Base-by-base conservation (phyloP, 2,113 vertebrate genomes). In the Rana temporaria region DNA sequence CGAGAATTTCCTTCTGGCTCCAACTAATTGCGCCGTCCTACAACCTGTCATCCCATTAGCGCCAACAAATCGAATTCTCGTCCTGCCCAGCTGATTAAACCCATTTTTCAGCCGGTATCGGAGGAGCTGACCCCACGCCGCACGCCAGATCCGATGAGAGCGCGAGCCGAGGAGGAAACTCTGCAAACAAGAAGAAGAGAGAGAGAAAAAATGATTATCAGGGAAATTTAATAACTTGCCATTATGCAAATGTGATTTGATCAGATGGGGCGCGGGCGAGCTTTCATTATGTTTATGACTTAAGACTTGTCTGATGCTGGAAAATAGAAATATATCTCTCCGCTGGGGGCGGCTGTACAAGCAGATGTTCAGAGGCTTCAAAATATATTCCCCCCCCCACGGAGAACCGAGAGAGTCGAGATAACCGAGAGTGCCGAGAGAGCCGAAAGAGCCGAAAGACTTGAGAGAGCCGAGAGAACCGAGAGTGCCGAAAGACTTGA, bases 231-330 rank as follows among this genome's bases (percentile, higher is more conserved):
- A 93, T 95, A 94, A 91, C 88, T 91, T 90, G 53, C 38, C 89
- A 92, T 94, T 94, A 94, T 92, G 91, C 88, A 93, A 91, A 93
- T 93, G 90, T 90, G 88, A 94, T 93, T 93, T 92, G 91, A 95
- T 93, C 90, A 93, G 90, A 92, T 88, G 90, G 91, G 90, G 85
- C 86, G 89, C 88, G 90, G 84, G 73, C 84, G 86, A 91, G 92
- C 89, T 95, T 93, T 91, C 91, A 94, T 95, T 93, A 93, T 89
- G 89, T 92, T 94, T 93, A 92, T 92, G 90, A 90, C 88, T 92
- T 86, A 85, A 90, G 88, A 66, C 85, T 48, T 87, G 79, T 84
- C 76, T 85, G 83, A 88, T 84, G 87, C 84, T 84, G 60, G 84
- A 84, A 81, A 88, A 88, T 84, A 57, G 84, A 84, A 81, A 88